A percentile compares a stretch with the other conserved stretches of the same genome.
These are phyloP conservation scores for Pangasius mekongensis DNA, from an alignment of 2,797 vertebrate genomes.

Conservation along the genomic window DNA sequence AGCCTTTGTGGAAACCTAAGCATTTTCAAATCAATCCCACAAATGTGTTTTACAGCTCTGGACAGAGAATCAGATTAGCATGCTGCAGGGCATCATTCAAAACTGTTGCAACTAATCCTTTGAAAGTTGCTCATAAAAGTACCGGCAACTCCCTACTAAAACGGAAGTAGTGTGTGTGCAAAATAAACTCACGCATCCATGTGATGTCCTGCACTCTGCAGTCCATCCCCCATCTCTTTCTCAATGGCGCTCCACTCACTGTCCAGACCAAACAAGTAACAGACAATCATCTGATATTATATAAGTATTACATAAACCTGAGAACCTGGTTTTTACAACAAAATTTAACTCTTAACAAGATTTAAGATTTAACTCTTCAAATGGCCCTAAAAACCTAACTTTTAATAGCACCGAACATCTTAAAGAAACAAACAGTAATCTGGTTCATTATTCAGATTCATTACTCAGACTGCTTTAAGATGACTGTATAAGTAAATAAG, in stretches of 20 bases:
- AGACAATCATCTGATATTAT: background rate
- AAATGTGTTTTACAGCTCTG: conserved; percentile 56
- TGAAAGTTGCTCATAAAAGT: conserved; percentile 44
- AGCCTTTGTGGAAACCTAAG: conserved; percentile 45
- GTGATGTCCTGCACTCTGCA: conserved; percentile 98
- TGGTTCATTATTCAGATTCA: background rate
- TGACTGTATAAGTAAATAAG: background rate
- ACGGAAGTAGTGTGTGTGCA: conserved; percentile 1
- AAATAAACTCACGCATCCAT: conserved; percentile 93
- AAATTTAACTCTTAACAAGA: background rate
- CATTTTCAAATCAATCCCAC: conserved; percentile 50
- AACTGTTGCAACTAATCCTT: conserved; percentile 49
- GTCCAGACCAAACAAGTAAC: conserved; percentile 37
- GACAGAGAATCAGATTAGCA: conserved; percentile 31
- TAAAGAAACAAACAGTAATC: background rate
- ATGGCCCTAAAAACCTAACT: background rate
- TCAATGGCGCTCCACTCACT: conserved; percentile 98
- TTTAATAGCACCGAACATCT: background rate
- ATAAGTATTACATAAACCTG: background rate
- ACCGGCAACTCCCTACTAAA: background rate
- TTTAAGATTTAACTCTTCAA: background rate
- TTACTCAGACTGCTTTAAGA: background rate
- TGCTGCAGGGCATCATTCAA: conserved; percentile 47
- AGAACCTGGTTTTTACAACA: background rate
- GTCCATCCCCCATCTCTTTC: conserved; percentile 94